Conservation (phyloP, 2,888 invertebrate species). For the Auanema freiburgensis region DNA sequence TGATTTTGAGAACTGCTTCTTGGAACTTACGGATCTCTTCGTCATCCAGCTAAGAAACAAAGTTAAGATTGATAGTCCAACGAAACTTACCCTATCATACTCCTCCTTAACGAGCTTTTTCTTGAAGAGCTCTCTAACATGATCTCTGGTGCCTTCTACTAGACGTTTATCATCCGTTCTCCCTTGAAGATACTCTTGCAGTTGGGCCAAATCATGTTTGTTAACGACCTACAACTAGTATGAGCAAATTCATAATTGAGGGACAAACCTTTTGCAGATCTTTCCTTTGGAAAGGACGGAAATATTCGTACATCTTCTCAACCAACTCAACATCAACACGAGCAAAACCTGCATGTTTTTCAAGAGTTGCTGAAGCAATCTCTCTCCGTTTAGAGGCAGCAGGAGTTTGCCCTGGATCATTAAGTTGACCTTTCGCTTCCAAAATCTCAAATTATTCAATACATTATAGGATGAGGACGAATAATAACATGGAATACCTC, state of each 20-base stretch:
- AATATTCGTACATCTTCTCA: slow-evolving; percentile 53
- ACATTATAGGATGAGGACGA: too few species aligned
- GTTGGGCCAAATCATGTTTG: slow-evolving; percentile 34
- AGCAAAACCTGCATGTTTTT: slow-evolving; percentile 26
- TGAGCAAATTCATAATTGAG: neutral
- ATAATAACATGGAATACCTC: slow-evolving; percentile 37
- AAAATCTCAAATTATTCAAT: slow-evolving; percentile 47
- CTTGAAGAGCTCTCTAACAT: slow-evolving; percentile 20
- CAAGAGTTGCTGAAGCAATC: slow-evolving; percentile 19
- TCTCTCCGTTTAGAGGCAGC: slow-evolving; percentile 15
- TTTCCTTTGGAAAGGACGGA: slow-evolving; percentile 55
- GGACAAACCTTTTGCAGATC: slow-evolving; percentile 43
- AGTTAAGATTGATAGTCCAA: slow-evolving; percentile 1
- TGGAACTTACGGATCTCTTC: slow-evolving; percentile 40
- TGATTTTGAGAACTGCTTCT: slow-evolving; percentile 38
- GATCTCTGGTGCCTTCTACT: slow-evolving; percentile 17
- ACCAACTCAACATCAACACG: slow-evolving; percentile 48
- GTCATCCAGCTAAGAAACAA: slow-evolving; percentile 32
- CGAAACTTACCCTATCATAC: slow-evolving; percentile 29
- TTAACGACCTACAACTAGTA: slow-evolving; percentile 39
- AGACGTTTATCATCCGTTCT: slow-evolving; percentile 10
- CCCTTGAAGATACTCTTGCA: slow-evolving; percentile 49
- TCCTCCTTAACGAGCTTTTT: slow-evolving; percentile 22
- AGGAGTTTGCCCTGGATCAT: slow-evolving; percentile 19
- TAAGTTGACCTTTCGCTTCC: slow-evolving; percentile 42